Evolutionary conservation across 2,888 invertebrate species (phyloP), one percentile per base, ranked within the genome.

Genomic region (Cynaeus angustus): DNA sequence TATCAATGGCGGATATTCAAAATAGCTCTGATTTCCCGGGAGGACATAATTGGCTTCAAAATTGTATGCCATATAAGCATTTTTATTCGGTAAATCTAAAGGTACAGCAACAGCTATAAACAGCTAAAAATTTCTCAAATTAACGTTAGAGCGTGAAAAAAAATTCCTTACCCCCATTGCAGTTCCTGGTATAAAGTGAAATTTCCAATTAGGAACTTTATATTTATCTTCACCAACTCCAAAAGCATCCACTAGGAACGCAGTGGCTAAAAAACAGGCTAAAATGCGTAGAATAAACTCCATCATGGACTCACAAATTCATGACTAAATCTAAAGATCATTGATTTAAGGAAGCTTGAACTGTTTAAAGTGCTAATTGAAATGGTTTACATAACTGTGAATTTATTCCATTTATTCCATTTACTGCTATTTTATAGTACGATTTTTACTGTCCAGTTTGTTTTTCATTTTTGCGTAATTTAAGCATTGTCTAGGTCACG

Each of bases 31-130:
- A 77, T 91, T 91, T 6, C 81, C 86, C 0, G 92, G 89, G 5
- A 90, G 81, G 28, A 82, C 83, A 83, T 91, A 93, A 82, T 90
- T 91, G 0, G 91, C 89, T 79, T 93, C 93, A 80, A 93, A 92
- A 85, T 92, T 92, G 81, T 92, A 92, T 0, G 93, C 91, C 62
- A 92, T 84, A 78, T 91, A 92, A 2, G 91, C 89, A 79, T 90
- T 90, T 76, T 90, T 89, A 72, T 91, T 89, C 0, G 91, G 90
- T 9, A 91, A 86, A 77, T 91, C 91, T 14, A 93, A 82, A 0
- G 93, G 93, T 45, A 92, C 87, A 0, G 92, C 92, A 66, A 93
- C 86, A 0, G 93, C 92, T 8, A 92, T 78, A 79, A 92, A 90
- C 13, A 91, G 84, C 93, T 93, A 83, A 43, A 85, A 85, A 55